Conservation (phyloP, 1,140 invertebrate species). For the Apis cerana region DNA sequence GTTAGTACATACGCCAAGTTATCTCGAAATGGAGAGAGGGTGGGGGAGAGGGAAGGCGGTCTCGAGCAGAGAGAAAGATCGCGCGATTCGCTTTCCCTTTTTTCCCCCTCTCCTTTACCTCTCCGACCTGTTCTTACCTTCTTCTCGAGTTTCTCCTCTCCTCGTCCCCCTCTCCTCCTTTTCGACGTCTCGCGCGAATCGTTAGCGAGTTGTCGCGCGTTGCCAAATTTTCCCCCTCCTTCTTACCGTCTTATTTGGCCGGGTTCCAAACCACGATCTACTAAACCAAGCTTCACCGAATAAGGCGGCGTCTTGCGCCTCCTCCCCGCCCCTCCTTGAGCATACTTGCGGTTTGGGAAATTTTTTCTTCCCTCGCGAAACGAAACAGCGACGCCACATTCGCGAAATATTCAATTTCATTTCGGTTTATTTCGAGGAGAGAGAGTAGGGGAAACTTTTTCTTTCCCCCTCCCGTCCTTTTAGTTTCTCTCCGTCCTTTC, state of each 20-base stretch:
- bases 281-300: too few species aligned
- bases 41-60: too few species aligned
- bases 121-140: not conserved
- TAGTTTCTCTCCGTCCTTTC: too few species aligned
- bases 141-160: not conserved
- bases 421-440: too few species aligned
- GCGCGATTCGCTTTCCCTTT: not conserved
- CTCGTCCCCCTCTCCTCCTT: not conserved
- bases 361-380: not conserved
- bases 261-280: not conserved
- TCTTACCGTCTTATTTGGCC: not conserved
- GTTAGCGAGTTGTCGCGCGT: not conserved
- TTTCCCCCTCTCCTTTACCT: not conserved
- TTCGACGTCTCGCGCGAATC: not conserved
- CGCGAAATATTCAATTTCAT: constrained; percentile 15
- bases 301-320: too few species aligned
- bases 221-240: not conserved
- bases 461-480: not conserved
- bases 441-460: too few species aligned
- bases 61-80: too few species aligned
- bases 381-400: not conserved
- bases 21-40: too few species aligned
- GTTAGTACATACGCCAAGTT: too few species aligned
- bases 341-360: too few species aligned
- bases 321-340: too few species aligned